phyloP scores from a whole-genome alignment of 2,113 vertebrate species.

The Spilogale gracilis region DNA sequence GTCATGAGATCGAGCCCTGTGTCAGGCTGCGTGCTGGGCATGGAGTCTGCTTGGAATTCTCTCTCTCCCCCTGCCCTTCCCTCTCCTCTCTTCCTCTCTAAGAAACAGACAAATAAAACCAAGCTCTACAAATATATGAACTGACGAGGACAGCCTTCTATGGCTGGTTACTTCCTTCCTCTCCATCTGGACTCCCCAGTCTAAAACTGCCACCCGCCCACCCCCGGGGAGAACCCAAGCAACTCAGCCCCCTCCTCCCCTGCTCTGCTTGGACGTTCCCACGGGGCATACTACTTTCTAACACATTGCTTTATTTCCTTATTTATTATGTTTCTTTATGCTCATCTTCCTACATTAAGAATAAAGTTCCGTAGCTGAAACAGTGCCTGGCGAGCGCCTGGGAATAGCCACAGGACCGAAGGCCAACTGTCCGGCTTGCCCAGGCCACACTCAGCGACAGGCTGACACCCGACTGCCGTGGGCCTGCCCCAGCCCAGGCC shows the following conservation, averaged over 20 bases:
- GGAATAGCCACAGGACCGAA: neutral
- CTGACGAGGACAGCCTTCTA: neutral
- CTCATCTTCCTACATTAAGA: neutral
- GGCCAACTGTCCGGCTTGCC: rapidly evolving
- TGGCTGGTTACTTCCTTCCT: no score
- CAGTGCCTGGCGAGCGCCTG: neutral
- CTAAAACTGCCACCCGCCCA: neutral
- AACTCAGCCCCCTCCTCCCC: neutral
- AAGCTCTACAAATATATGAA: no score
- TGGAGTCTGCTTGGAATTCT: no score
- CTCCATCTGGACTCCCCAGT: neutral
- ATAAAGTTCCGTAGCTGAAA: neutral
- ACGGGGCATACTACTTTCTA: neutral
- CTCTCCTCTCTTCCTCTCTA: no score
- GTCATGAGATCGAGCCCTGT: no score
- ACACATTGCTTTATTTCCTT: neutral
- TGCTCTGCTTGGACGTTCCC: neutral
- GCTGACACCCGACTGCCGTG: no score
- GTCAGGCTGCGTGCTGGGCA: rapidly evolving
- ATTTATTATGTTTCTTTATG: neutral
- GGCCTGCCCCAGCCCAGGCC: neutral
- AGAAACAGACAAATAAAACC: no score
- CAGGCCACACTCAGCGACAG: rapidly evolving
- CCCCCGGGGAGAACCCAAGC: neutral
- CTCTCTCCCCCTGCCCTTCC: no score